These are phyloP conservation scores for Rhagophthalmus giganteus DNA, from an alignment of 2,888 invertebrate genomes.

Conservation along the genomic window DNA sequence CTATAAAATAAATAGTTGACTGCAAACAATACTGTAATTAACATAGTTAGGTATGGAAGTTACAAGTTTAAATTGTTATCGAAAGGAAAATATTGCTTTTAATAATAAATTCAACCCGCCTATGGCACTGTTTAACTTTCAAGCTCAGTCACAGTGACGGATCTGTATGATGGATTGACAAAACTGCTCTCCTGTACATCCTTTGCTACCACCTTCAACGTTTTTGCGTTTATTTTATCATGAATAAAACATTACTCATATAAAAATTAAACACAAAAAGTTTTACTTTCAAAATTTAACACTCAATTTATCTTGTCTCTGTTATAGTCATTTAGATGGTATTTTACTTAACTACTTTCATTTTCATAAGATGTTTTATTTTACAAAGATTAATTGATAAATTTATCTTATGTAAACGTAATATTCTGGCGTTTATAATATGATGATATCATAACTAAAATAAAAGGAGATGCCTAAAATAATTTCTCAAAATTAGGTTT, in stretches of 20 bases:
- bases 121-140: slow-evolving; percentile 17
- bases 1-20: no score
- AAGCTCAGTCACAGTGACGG: slow-evolving; percentile 21
- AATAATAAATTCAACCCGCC: slow-evolving; percentile 17
- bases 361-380: no score
- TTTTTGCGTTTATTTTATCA: slow-evolving; percentile 13
- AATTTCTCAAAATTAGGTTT: no score
- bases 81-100: slow-evolving; percentile 6
- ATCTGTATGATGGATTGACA: slow-evolving; percentile 21
- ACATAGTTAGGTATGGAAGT: no score
- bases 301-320: slow-evolving; percentile 1
- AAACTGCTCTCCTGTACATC: slow-evolving; percentile 13
- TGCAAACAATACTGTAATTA: no score
- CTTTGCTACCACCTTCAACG: slow-evolving; percentile 11
- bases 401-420: no score
- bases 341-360: not conserved
- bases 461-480: no score
- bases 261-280: slow-evolving; percentile 15
- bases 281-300: slow-evolving; percentile 8
- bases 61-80: not conserved
- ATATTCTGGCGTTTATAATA: no score
- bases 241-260: slow-evolving; percentile 18
- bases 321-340: not conserved
- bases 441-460: no score
- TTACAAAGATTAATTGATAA: no score